Percentiles rank a stretch among this genome's conserved stretches.
phyloP scores from a whole-genome alignment of 2,888 invertebrate species.

The Argyra leucocephala region DNA sequence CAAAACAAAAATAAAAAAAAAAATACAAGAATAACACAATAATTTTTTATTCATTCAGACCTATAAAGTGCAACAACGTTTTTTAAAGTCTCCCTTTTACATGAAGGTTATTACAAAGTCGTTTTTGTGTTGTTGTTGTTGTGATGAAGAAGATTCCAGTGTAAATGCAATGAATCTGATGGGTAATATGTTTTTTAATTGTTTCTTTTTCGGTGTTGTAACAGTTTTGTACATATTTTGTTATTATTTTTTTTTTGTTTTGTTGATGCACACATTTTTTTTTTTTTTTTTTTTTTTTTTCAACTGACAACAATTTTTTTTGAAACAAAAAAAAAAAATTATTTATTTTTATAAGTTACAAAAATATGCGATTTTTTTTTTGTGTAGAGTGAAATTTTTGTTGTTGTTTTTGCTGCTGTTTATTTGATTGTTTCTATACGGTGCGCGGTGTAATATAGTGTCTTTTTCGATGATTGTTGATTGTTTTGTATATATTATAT shows the following conservation, averaged over 20 bases:
- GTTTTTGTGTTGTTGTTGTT: too few relatives aligned
- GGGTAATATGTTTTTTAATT: constrained; percentile 6
- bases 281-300: too few relatives aligned
- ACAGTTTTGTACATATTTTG: background rate
- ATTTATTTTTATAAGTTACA: too few relatives aligned
- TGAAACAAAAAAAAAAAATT: too few relatives aligned
- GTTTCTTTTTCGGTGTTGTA: background rate
- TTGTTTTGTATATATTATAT: too few relatives aligned
- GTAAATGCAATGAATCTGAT: background rate
- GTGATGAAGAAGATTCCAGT: too few relatives aligned
- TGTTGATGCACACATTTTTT: too few relatives aligned
- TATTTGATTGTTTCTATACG: too few relatives aligned
- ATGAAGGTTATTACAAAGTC: background rate
- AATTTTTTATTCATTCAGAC: background rate
- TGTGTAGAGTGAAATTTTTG: background rate
- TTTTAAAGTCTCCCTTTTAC: background rate
- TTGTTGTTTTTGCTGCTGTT: background rate
- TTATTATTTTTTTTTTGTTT: background rate
- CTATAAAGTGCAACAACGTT: background rate
- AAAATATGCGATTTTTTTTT: background rate
- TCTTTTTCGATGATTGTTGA: too few relatives aligned
- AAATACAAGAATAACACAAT: background rate
- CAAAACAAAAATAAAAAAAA: background rate
- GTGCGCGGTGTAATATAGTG: too few relatives aligned
- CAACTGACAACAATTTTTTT: too few relatives aligned